Evolutionary conservation across 2,113 vertebrate species (phyloP), one percentile per base, ranked within the genome.

Genomic region (Picathartes gymnocephalus): DNA sequence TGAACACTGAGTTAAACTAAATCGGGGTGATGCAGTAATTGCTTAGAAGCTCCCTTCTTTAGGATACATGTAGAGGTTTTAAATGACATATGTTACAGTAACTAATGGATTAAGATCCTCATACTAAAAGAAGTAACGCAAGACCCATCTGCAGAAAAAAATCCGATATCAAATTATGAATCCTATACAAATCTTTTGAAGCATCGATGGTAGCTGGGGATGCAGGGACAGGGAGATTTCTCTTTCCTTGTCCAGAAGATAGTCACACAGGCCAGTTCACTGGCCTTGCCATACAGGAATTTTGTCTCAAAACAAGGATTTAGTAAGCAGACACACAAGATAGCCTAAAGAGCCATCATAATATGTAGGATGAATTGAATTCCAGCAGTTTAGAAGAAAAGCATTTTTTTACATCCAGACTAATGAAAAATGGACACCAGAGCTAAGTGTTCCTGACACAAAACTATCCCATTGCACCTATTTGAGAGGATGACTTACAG

Each of bases 11-110:
- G 8, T 54, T 84, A 31, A 84, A 82, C 61, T 48, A 58, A 56
- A 12, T 11, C 0, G 0, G n/a, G 30, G 42, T 54, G 70, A 71
- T 3, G 27, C 30, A 74, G 47, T 24, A 42, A 86, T 9, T 33
- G 20, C 31, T 79, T n/a, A 48, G 51, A 62, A 94, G 23, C 23
- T 73, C 68, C 24, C 28, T 78, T 58, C 44, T 47, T 80, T 25
- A 72, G 58, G 40, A 56, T 27, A 65, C 10, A 53, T 8, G 30
- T 7, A 33, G 15, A 68, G 11, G 10, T 71, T 83, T 72, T 35
- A 44, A 79, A 58, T 39, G 4, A 77, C 10, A 13, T 53, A 28
- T 20, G 8, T 35, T 27, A 65, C 6, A 23, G 7, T 28, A 87
- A 66, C 30, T n/a, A 69, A 53, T 20, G 33, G 19, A 48, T 8